These are phyloP conservation scores for Bettongia penicillata DNA, from an alignment of 2,113 vertebrate species.

Conservation along the genomic window DNA sequence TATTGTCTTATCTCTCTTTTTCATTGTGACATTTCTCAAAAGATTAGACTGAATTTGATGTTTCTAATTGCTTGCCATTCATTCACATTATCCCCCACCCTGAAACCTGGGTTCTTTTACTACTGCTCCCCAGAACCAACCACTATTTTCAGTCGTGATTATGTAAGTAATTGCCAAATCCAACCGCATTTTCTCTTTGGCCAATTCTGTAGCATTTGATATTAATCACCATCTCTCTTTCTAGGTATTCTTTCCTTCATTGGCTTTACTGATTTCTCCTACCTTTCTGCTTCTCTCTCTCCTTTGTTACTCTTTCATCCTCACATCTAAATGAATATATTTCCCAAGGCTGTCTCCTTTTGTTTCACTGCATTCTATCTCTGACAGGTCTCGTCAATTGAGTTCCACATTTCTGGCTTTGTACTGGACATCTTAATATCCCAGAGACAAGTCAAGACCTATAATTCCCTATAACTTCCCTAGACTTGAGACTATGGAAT, in stretches of 20 bases:
- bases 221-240: background rate
- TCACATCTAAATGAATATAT: background rate
- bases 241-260: background rate
- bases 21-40: background rate
- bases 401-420: background rate
- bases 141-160: background rate
- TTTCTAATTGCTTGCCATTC: background rate
- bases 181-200: background rate
- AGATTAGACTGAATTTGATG: background rate
- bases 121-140: background rate
- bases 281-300: background rate
- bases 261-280: background rate
- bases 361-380: background rate
- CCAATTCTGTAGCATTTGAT: background rate
- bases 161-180: background rate
- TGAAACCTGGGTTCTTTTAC: background rate
- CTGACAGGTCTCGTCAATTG: background rate
- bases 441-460: background rate
- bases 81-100: background rate
- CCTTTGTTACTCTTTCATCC: background rate
- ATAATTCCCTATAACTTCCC: background rate
- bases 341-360: background rate
- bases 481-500: background rate
- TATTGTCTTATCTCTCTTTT: background rate
- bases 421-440: background rate